Evolutionary conservation across 2,888 invertebrate genomes (phyloP), one percentile per base, ranked within the genome.

Genomic region (Galeopsomyia nigrocyanea): DNA sequence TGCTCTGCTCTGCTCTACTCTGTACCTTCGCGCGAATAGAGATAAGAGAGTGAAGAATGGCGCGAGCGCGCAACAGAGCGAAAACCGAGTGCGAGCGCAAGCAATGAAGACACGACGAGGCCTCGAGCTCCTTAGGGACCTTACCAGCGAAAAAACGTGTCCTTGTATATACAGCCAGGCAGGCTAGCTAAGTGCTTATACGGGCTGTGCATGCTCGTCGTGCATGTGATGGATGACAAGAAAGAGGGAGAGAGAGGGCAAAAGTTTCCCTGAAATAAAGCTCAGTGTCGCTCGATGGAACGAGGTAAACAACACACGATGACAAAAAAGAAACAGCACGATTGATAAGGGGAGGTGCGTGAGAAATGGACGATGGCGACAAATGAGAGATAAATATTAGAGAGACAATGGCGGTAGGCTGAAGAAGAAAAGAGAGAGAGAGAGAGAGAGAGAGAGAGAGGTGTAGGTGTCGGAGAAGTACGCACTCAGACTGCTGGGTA

Each of bases 21-120:
- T 9, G 39, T 13, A 10, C n/a, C n/a, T n/a, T n/a, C 39, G 39
- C 39, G 39, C 73, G 61, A 73, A 57, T 66, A 51, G 69, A 70
- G 69, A 72, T 56, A 60, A 69, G 68, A 58, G 71, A 53, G 60
- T 39, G 62, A 77, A 74, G 75, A 73, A 71, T 60, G 73, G 67
- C 57, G 75, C 63, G 49, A 61, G 68, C 46, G 70, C 55, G 57
- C 56, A 60, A 49, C 51, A 56, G 56, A 46, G 55, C 46, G 49
- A 31, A 50, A 50, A 51, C 50, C 46, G 58, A 67, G 55, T 58
- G 66, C 16, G 47, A 26, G 26, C 26, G 26, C n/a, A n/a, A 31
- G 31, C 66, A 39, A 46, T 53, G n/a, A 50, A 50, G 62, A 62
- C 49, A 62, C 3, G 9, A 51, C 0, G 2, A 3, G 22, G 10